phyloP scores from a whole-genome alignment of 2,113 vertebrate species.

The Engraulis encrasicolus region DNA sequence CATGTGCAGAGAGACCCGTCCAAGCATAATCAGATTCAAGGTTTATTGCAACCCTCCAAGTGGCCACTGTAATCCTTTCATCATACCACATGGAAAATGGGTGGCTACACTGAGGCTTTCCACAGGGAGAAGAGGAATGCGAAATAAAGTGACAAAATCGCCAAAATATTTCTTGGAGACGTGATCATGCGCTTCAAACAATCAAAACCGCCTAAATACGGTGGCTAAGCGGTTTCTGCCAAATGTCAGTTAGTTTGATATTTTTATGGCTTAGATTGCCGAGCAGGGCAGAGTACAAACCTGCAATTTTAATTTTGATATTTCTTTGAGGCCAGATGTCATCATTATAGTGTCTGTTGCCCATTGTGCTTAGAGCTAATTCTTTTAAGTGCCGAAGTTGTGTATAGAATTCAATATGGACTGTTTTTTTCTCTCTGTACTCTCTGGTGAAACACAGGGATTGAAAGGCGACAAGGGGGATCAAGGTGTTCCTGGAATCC shows the following conservation, averaged over 20 bases:
- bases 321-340: background rate
- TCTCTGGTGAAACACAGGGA: conserved; percentile 58
- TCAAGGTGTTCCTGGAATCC: conserved; percentile 78
- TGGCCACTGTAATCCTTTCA: conserved; percentile 34
- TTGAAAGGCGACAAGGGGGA: conserved; percentile 84
- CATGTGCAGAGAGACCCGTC: conserved; percentile 36
- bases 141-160: background rate
- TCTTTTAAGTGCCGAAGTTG: background rate
- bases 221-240: background rate
- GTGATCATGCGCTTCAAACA: background rate
- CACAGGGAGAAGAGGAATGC: background rate
- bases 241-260: background rate
- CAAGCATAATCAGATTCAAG: conserved; percentile 34
- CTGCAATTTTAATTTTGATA: background rate
- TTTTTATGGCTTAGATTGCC: background rate
- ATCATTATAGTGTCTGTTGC: background rate
- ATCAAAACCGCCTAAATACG: background rate
- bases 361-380: background rate
- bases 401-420: background rate
- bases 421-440: conserved; percentile 29
- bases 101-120: conserved; percentile 1
- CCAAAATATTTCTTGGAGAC: conserved; percentile 4
- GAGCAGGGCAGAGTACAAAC: background rate
- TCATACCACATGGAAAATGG: conserved; percentile 32
- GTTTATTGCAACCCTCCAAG: conserved; percentile 33